Percentiles rank a stretch among this genome's conserved stretches.
Conservation (phyloP, 2,797 vertebrate species). For the Ctenopoma kingsleyae region DNA sequence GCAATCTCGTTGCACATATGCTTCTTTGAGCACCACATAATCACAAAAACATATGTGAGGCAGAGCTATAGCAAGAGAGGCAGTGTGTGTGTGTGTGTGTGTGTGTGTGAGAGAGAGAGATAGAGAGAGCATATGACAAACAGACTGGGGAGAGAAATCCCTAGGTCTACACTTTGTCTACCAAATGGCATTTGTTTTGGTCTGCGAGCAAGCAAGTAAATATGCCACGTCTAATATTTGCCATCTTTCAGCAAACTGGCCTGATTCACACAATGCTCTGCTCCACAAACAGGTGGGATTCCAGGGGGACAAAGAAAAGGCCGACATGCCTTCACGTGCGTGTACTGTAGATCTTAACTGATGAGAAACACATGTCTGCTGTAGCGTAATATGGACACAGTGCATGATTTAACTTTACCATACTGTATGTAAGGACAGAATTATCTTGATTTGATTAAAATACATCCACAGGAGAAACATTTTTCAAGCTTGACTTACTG, state of each 20-base stretch:
- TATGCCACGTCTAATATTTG: conserved; percentile 41
- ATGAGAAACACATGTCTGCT: conserved; percentile 72
- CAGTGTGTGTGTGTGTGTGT: conserved; percentile 12
- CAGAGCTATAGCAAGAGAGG: neutral
- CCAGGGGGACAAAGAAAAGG: conserved; percentile 4
- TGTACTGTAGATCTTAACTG: conserved; percentile 42
- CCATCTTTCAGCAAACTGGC: conserved; percentile 28
- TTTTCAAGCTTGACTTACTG: conserved; percentile 16
- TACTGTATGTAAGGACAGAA: conserved; percentile 5
- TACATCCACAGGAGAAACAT: neutral
- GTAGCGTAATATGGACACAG: conserved; percentile 16
- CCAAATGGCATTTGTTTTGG: conserved; percentile 42
- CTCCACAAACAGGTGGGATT: conserved; percentile 20
- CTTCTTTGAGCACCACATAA: conserved; percentile 38
- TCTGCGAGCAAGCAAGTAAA: conserved; percentile 40
- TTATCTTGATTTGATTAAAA: conserved; percentile 45
- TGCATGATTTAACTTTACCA: conserved; percentile 1
- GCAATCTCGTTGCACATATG: conserved; percentile 13
- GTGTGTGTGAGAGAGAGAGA: too few species aligned
- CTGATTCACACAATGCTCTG: conserved; percentile 22
- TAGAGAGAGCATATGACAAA: conserved; percentile 42
- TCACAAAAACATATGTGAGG: conserved; percentile 57
- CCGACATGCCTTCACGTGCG: conserved; percentile 54
- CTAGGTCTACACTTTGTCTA: conserved; percentile 32
- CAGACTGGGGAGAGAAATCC: conserved; percentile 46